These are phyloP conservation scores for Petrocephalus sullivani DNA, from an alignment of 2,797 vertebrate species.

Conservation along the genomic window DNA sequence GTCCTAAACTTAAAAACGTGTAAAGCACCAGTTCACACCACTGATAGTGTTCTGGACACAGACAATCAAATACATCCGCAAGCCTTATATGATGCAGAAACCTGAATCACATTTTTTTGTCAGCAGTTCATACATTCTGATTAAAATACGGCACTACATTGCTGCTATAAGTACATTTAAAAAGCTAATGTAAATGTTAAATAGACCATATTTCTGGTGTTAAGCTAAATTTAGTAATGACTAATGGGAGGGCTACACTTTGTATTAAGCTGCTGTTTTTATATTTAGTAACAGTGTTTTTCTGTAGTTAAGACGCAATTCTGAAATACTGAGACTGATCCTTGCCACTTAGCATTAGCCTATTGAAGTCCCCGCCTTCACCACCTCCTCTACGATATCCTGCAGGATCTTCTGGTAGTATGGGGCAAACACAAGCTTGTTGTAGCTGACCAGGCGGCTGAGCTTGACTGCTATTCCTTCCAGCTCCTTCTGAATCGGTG, in stretches of 20 bases:
- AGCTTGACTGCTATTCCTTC: conserved; percentile 79
- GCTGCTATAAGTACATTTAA: neutral
- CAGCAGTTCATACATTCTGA: neutral
- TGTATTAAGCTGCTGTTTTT: neutral
- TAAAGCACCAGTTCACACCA: neutral
- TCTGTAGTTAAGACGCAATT: neutral
- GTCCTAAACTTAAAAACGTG: neutral
- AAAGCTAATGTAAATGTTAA: neutral
- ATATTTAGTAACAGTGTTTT: neutral
- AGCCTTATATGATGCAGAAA: neutral
- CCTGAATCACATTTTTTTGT: neutral
- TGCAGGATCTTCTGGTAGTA: conserved; percentile 84
- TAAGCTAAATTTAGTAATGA: neutral
- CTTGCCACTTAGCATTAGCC: neutral
- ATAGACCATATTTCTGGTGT: neutral
- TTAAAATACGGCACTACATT: neutral
- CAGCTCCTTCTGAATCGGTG: conserved; percentile 80
- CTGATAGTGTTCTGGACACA: neutral
- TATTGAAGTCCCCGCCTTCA: neutral
- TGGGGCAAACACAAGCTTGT: conserved; percentile 92
- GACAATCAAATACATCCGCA: neutral
- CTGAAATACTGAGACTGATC: neutral
- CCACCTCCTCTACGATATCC: conserved; percentile 57
- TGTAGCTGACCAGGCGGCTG: conserved; percentile 84
- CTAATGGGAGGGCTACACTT: neutral